These are phyloP conservation scores for Mizuhopecten yessoensis DNA, from an alignment of 1,140 invertebrate species.

Conservation along the genomic window DNA sequence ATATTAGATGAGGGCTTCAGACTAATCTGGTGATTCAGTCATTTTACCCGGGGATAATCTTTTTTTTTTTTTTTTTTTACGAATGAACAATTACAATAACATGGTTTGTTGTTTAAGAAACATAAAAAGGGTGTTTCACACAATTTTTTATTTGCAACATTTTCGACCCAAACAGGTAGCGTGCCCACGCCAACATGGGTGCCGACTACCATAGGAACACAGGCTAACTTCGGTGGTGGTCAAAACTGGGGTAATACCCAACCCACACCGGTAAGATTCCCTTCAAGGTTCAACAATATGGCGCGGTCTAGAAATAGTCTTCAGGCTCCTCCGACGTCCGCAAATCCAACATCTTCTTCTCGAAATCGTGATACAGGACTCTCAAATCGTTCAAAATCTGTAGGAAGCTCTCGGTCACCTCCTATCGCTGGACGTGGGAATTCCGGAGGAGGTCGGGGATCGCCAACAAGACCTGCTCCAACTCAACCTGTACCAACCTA, in stretches of 20 bases:
- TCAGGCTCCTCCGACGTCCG: not conserved
- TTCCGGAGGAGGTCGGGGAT: not conserved
- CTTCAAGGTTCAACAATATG: not conserved
- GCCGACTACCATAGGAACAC: not conserved
- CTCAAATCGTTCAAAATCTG: not conserved
- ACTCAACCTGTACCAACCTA: not conserved
- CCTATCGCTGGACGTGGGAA: not conserved
- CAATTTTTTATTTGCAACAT: not conserved
- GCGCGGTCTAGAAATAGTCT: not conserved
- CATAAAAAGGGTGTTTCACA: too few species aligned
- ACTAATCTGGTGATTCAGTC: too few species aligned
- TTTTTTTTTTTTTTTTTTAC: too few species aligned
- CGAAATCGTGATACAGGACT: not conserved
- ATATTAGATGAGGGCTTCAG: too few species aligned
- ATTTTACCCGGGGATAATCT: too few species aligned
- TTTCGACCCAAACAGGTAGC: not conserved
- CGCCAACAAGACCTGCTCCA: not conserved
- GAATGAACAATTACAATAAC: too few species aligned
- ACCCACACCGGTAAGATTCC: not conserved
- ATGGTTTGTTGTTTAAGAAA: too few species aligned
- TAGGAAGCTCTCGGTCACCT: not conserved
- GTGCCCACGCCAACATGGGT: not conserved
- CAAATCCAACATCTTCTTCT: not conserved
- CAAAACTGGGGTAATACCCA: not conserved
- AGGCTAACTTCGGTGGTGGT: not conserved